A percentile compares a stretch with the other conserved stretches of the same genome.
Conservation (phyloP, 1,140 invertebrate genomes). For the Sesamia nonagrioides region DNA sequence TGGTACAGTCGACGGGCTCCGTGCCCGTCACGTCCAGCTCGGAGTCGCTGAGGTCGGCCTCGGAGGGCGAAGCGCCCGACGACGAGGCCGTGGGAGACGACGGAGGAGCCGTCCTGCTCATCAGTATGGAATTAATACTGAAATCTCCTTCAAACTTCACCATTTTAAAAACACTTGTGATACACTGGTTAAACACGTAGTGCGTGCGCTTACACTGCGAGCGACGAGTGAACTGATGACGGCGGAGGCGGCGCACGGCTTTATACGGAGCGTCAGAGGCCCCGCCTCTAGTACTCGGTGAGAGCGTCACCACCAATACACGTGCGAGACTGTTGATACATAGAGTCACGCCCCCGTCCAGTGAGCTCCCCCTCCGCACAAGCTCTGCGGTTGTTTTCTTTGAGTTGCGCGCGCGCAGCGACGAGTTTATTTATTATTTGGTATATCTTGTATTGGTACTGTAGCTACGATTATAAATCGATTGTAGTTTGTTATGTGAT, state of each 20-base stretch:
- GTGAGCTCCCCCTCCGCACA: constrained; percentile 54
- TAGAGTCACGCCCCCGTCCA: constrained; percentile 65
- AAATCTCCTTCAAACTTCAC: constrained; percentile 87
- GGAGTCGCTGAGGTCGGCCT: constrained; percentile 87
- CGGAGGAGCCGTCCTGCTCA: constrained; percentile 78
- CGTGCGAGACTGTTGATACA: constrained; percentile 73
- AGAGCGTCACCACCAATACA: constrained; percentile 61
- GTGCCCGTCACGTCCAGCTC: constrained; percentile 94
- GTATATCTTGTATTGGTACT: constrained; percentile 52
- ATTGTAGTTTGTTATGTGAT: constrained; percentile 60
- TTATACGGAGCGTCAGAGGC: constrained; percentile 66
- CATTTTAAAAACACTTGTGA: constrained; percentile 74
- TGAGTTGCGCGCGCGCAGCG: constrained; percentile 43
- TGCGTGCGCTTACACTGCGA: constrained; percentile 70
- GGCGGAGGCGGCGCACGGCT: constrained; percentile 74
- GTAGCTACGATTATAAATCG: constrained; percentile 57
- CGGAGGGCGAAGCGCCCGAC: constrained; percentile 71
- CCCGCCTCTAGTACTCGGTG: constrained; percentile 70
- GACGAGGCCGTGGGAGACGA: constrained; percentile 74
- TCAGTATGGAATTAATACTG: constrained; percentile 84
- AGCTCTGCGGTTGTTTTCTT: constrained; percentile 57
- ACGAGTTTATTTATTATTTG: constrained; percentile 58
- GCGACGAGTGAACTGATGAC: constrained; percentile 74
- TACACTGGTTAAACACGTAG: constrained; percentile 56
- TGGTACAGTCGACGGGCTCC: constrained; percentile 91